Percentiles rank a stretch among this genome's conserved stretches.
Conservation (phyloP, 2,888 invertebrate genomes). For the Deroplatys truncata region DNA sequence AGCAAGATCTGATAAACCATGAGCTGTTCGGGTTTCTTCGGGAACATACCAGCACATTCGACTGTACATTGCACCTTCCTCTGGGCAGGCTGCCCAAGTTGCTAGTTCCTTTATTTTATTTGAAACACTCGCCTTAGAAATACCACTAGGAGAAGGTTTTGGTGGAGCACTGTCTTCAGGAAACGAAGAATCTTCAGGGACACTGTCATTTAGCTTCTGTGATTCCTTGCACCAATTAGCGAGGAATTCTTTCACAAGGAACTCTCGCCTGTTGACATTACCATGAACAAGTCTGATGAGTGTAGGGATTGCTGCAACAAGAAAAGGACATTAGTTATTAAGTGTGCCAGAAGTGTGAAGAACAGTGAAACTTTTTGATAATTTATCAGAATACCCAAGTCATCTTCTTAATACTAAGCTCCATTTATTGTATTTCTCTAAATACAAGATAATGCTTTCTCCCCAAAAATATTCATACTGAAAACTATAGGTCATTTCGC, state of each 20-base stretch:
- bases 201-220: conserved; percentile 17
- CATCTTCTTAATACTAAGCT: no score
- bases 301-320: conserved; percentile 50
- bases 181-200: conserved; percentile 32
- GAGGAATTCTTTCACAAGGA: conserved; percentile 60
- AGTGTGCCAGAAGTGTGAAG: no score
- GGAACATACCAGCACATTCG: conserved; percentile 63
- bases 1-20: conserved; percentile 21
- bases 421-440: no score
- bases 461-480: no score
- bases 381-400: no score
- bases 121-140: conserved; percentile 33
- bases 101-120: conserved; percentile 59
- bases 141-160: conserved; percentile 38
- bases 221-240: conserved; percentile 51
- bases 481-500: no score
- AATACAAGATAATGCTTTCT: no score
- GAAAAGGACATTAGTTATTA: background rate
- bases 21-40: conserved; percentile 19
- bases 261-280: conserved; percentile 54
- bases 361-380: no score
- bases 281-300: conserved; percentile 65
- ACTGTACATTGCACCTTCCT: conserved; percentile 51
- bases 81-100: conserved; percentile 53
- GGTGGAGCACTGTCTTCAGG: conserved; percentile 41